Base-by-base conservation (phyloP, 2,113 vertebrate species). In the Esox niger region DNA sequence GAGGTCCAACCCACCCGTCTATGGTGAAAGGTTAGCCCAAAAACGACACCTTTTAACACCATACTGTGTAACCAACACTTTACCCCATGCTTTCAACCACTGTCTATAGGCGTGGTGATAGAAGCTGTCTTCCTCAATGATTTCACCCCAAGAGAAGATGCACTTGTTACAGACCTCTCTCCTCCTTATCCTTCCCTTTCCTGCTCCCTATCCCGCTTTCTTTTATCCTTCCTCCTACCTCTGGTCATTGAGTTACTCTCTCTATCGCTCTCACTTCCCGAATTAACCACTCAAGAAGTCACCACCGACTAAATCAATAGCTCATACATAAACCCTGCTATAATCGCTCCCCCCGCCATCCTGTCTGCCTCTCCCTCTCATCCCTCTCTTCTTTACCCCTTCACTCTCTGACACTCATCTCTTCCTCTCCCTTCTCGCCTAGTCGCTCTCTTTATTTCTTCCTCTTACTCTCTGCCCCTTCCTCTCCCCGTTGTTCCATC, bases 221-320 rank as follows among this genome's bases (percentile, higher is more conserved):
- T 81, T 81, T 75, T 83, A 76, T 35, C 75, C 76, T 74, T 66
- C 76, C 69, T 70, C 82, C 78, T 65, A 68, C 76, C 82, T 83
- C 79, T 83, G 83, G 86, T 89, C 85, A 88, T 84, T 82, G 86
- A 90, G 89, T 91, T 91, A 90, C 89, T 91, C 89, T 90, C 88
- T 92, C 88, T 91, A 91, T 92, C 83, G 85, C 90, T 81, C 90
- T 91, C 90, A 92, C 90, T 92, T 93, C 91, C 91, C 87, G 85
- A 93, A 91, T 93, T 92, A 93, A 92, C 90, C 91, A 92, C 91
- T 93, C 90, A 93, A 91, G 90, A 93, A 92, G 91, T 93, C 91
- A 92, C 91, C 91, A 91, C 90, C 85, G 89, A 91, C 90, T 90
- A 89, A 91, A 92, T 93, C 91, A 91, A 93, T 93, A 93, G 84